These are phyloP conservation scores for Aphaenogaster rudis DNA, from an alignment of 1,140 invertebrate species.

Conservation along the genomic window DNA sequence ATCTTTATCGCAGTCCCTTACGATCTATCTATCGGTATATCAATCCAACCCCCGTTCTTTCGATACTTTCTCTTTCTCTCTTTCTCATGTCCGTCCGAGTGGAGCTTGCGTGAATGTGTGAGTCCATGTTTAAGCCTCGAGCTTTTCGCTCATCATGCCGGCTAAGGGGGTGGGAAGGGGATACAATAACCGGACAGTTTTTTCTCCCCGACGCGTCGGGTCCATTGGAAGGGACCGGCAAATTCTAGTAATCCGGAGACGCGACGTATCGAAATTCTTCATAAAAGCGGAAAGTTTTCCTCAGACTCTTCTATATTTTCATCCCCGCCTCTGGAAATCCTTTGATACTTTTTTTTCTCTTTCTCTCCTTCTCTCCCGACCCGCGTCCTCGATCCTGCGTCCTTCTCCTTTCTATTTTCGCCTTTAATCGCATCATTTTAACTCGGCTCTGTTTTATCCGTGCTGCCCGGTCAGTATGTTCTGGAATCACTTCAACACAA, in stretches of 20 bases:
- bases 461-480: slow-evolving; percentile 95
- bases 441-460: slow-evolving; percentile 88
- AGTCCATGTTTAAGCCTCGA: slow-evolving; percentile 80
- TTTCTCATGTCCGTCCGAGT: slow-evolving; percentile 81
- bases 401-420: slow-evolving; percentile 42
- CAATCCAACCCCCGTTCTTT: slow-evolving; percentile 45
- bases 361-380: slow-evolving; percentile 5
- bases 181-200: slow-evolving; percentile 64
- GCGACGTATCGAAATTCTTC: slow-evolving; percentile 58
- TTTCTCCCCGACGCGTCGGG: slow-evolving; percentile 40
- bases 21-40: slow-evolving; percentile 51
- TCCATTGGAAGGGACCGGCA: slow-evolving; percentile 31
- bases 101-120: slow-evolving; percentile 84
- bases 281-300: slow-evolving; percentile 47
- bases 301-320: slow-evolving; percentile 40
- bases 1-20: slow-evolving; percentile 55
- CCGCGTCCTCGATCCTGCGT: slow-evolving; percentile 81
- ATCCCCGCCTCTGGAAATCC: slow-evolving; percentile 39
- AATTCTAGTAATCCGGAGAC: slow-evolving; percentile 59
- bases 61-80: slow-evolving; percentile 73
- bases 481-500: slow-evolving; percentile 99
- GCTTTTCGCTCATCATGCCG: slow-evolving; percentile 72
- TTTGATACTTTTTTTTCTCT: slow-evolving; percentile 36
- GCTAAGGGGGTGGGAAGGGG: slow-evolving; percentile 11
- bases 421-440: slow-evolving; percentile 86